These are phyloP conservation scores for Homarus americanus DNA, from an alignment of 1,140 invertebrate genomes.

Conservation along the genomic window DNA sequence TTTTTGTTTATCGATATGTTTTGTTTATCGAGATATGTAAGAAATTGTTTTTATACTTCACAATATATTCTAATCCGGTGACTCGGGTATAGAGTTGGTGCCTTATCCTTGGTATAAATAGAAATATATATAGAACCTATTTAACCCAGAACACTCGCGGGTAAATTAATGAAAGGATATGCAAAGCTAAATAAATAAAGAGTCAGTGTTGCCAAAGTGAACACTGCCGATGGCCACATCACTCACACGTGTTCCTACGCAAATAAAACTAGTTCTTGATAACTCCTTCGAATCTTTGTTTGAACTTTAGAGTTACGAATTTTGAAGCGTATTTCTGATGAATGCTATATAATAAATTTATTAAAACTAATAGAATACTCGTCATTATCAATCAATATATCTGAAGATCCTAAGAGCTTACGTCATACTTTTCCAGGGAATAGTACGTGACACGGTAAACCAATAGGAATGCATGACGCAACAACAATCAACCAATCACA, in stretches of 20 bases:
- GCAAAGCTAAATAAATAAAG: no score
- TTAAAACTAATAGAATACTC: background rate
- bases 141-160: no score
- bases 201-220: no score
- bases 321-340: background rate
- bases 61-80: no score
- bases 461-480: slow-evolving; percentile 39
- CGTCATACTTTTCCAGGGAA: slow-evolving; percentile 68
- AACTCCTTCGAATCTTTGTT: background rate
- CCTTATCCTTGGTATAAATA: no score
- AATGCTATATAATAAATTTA: background rate
- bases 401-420: slow-evolving; percentile 35
- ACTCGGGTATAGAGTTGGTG: no score
- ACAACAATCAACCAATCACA: slow-evolving; percentile 34
- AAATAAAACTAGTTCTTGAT: background rate
- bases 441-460: slow-evolving; percentile 16
- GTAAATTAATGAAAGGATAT: no score
- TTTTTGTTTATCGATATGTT: no score
- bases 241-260: background rate
- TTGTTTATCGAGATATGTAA: no score
- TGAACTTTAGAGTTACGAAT: background rate
- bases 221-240: no score
- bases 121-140: no score
- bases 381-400: background rate
- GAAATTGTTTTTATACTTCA: no score